phyloP scores from a whole-genome alignment of 1,140 invertebrate species.

The Sipha flava region DNA sequence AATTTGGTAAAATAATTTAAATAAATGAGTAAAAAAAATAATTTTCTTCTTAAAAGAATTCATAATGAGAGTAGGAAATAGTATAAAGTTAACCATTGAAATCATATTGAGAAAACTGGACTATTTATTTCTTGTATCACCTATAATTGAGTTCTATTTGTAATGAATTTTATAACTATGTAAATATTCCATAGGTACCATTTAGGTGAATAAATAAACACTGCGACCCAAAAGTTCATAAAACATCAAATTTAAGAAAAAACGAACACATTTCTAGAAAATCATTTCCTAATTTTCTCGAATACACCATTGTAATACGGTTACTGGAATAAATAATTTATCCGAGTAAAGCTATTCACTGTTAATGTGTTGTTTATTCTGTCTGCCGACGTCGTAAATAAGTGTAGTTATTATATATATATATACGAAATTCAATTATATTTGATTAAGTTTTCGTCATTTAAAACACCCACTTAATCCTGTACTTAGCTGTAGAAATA shows the following conservation, averaged over 20 bases:
- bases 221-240: background rate
- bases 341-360: background rate
- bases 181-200: no score
- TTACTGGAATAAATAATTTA: background rate
- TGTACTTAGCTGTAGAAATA: background rate
- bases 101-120: no score
- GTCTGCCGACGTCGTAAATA: background rate
- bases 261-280: background rate
- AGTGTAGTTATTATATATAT: no score
- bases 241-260: background rate
- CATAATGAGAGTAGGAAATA: no score
- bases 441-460: background rate
- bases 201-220: no score
- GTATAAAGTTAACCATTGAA: no score
- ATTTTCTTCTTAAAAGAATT: no score
- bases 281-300: background rate
- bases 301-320: background rate
- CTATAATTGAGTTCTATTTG: no score
- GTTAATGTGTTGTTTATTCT: background rate
- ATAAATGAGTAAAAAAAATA: no score
- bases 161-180: no score
- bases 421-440: background rate
- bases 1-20: no score
- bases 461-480: background rate
- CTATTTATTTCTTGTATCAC: no score